These are phyloP conservation scores for Cryptophagus acutangulus DNA, from an alignment of 2,888 invertebrate genomes.

Conservation along the genomic window DNA sequence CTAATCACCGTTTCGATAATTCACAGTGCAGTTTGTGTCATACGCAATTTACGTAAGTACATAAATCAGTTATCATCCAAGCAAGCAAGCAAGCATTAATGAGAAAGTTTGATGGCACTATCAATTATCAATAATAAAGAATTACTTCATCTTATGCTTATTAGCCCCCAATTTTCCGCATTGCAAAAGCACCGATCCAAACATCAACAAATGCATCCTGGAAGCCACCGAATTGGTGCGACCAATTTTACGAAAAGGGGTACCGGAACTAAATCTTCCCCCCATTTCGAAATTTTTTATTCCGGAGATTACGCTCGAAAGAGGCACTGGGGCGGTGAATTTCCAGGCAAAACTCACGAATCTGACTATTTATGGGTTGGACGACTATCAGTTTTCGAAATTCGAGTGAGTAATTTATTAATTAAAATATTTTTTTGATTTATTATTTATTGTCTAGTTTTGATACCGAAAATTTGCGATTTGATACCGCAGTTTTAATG, in stretches of 20 bases:
- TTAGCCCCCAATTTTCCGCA: too few species aligned
- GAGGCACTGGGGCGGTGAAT: slow-evolving; percentile 24
- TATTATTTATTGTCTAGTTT: too few species aligned
- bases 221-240: slow-evolving; percentile 31
- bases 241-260: slow-evolving; percentile 35
- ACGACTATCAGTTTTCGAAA: slow-evolving; percentile 20
- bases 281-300: slow-evolving; percentile 36
- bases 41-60: too few species aligned
- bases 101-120: too few species aligned
- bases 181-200: slow-evolving; percentile 36
- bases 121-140: too few species aligned
- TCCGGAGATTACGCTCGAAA: slow-evolving; percentile 29
- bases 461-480: slow-evolving; percentile 25
- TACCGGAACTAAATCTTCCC: slow-evolving; percentile 39
- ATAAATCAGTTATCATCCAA: too few species aligned
- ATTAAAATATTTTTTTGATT: slow-evolving; percentile 2
- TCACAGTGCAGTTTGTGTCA: too few species aligned
- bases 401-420: not conserved
- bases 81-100: too few species aligned
- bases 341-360: slow-evolving; percentile 25
- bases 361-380: slow-evolving; percentile 21
- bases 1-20: too few species aligned
- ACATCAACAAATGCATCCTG: slow-evolving; percentile 37
- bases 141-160: too few species aligned
- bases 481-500: slow-evolving; percentile 16